Conservation (phyloP, 1,140 invertebrate species). For the Cydia pomonella region DNA sequence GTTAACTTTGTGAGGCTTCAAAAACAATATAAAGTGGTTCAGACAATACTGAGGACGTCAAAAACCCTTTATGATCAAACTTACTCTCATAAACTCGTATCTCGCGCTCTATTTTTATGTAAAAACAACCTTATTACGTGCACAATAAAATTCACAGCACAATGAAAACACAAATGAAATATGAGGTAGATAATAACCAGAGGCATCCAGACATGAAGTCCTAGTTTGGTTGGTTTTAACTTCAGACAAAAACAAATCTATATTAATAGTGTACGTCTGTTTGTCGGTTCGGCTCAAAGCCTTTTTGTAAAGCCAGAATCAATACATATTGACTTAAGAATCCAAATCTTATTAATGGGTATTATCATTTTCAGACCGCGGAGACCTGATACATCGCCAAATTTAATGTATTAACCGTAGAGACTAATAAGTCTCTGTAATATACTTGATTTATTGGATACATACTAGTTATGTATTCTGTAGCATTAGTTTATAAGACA, state of each 20-base stretch:
- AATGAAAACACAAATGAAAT: background rate
- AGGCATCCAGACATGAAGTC: background rate
- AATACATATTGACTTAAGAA: background rate
- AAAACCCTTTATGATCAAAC: background rate
- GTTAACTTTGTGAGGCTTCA: conserved; percentile 9
- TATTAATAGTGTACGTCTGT: conserved; percentile 26
- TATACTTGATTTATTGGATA: too few relatives aligned
- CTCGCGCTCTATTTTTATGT: background rate
- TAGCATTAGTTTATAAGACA: too few relatives aligned
- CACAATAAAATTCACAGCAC: background rate
- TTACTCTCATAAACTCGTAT: background rate
- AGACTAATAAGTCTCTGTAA: too few relatives aligned
- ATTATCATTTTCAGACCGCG: too few relatives aligned
- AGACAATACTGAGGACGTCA: conserved; percentile 5
- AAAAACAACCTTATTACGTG: background rate
- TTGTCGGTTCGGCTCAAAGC: background rate
- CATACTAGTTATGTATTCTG: too few relatives aligned
- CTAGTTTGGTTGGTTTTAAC: conserved; percentile 10
- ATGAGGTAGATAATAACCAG: background rate
- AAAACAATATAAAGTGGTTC: conserved; percentile 21
- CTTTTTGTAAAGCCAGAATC: conserved; percentile 14
- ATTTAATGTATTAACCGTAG: too few relatives aligned
- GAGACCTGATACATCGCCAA: too few relatives aligned
- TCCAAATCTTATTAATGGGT: too few relatives aligned
- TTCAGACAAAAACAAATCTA: conserved; percentile 15